A percentile compares a stretch with the other conserved stretches of the same genome.
These are phyloP conservation scores for Acronicta alni DNA, from an alignment of 2,888 invertebrate species.

Conservation along the genomic window DNA sequence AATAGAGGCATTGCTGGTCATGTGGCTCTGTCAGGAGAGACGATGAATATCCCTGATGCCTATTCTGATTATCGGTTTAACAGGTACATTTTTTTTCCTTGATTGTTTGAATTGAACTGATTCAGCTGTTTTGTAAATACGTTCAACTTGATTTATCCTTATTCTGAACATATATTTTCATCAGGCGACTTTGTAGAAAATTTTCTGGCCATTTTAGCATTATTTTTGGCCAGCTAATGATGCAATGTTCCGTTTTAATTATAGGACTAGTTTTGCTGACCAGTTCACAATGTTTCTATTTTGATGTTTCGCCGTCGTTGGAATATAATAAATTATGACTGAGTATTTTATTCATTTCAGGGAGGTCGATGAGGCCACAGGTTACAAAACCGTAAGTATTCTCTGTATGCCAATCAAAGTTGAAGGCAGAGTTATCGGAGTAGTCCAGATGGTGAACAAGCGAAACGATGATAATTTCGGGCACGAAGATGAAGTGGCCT, in stretches of 20 bases:
- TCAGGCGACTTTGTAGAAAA: too few species aligned
- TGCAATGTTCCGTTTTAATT: too few species aligned
- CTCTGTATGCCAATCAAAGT: conserved; percentile 97
- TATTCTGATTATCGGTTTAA: conserved; percentile 94
- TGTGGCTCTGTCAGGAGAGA: conserved; percentile 94
- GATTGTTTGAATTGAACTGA: too few species aligned
- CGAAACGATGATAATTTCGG: conserved; percentile 87
- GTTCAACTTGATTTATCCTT: too few species aligned
- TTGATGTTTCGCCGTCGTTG: not conserved
- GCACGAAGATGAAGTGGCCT: conserved; percentile 93
- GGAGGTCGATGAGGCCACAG: conserved; percentile 91
- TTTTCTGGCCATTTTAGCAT: too few species aligned
- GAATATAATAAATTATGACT: not conserved
- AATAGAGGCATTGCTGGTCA: conserved; percentile 95
- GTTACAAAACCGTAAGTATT: conserved; percentile 92
- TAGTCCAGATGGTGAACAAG: conserved; percentile 96
- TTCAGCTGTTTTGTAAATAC: too few species aligned
- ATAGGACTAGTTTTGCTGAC: too few species aligned
- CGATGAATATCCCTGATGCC: conserved; percentile 95
- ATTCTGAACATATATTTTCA: too few species aligned
- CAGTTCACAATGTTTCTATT: not conserved
- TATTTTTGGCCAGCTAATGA: too few species aligned
- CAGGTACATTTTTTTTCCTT: conserved; percentile 72
- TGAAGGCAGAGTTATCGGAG: conserved; percentile 93
- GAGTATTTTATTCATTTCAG: conserved; percentile 60